Base-by-base conservation (phyloP, 1,140 invertebrate species). In the Sinonovacula constricta region DNA sequence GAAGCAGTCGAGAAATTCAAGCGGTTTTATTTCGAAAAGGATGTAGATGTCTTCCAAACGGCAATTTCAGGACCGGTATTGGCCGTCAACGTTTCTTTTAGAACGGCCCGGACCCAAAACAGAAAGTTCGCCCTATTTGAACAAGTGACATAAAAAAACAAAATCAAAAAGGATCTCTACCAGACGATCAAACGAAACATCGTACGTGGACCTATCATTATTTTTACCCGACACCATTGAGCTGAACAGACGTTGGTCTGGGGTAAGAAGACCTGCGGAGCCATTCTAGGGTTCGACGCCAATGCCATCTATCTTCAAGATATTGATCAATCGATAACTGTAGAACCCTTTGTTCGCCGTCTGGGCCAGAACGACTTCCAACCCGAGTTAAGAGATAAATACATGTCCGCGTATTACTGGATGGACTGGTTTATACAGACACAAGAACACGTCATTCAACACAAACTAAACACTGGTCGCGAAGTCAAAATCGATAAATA, bases 21-120 rank as follows among this genome's bases (percentile, higher is more conserved):
- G 3, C 26, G 22, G 26, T 85, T 79, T 56, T 81, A 79, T 54
- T 45, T 33, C 14, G 36, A 36, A 2, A 49, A 69, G 53, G 59
- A 51, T 0, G 53, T 85, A 12, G 83, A 85, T 45, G 59, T 84
- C 31, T 77, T 85, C 7, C 82, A 84, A 45, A 60, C 65, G 5
- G 81, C 57, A 0, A 82, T 82, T 14, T 31, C 24, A 3, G 63
- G 80, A 0, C 83, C 83, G 1, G 81, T 79, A 15, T 36, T 83
- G 0, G 80, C 81, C 2, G 31, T 81, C 10, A 22, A 74, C 18
- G 31, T 79, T 7, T 51, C 83, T 1, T 83, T 85, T n/a, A 53
- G 72, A 65, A 76, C 51, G 12, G 51, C 3, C 28, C 71, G 22
- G 12, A 14, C 1, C 14, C 68, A 33, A 10, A 51, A 63, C 10